These are phyloP conservation scores for Bufotes viridis DNA, from an alignment of 2,797 vertebrate species.

Conservation along the genomic window DNA sequence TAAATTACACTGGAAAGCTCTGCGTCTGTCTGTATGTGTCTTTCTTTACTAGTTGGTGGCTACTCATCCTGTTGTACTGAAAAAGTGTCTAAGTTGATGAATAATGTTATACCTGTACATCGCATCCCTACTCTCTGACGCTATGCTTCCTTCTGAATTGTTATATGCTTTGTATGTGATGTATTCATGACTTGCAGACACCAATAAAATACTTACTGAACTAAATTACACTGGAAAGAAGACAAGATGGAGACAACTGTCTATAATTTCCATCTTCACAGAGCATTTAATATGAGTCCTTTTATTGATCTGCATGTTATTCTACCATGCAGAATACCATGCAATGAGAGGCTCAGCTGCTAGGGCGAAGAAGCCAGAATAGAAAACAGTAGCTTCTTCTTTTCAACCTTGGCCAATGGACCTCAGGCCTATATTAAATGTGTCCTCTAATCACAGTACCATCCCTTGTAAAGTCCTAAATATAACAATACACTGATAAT, in stretches of 20 bases:
- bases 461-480: constrained; percentile 20
- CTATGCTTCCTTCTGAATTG: no score
- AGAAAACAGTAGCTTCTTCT: constrained; percentile 11
- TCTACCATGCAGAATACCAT: no score
- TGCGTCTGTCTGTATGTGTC: no score
- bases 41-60: no score
- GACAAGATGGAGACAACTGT: not conserved
- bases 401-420: constrained; percentile 31
- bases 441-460: constrained; percentile 9
- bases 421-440: not conserved
- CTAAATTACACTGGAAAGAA: not conserved
- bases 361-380: constrained; percentile 2
- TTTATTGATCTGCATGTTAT: constrained; percentile 39
- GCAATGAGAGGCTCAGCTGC: constrained; percentile 27
- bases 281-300: constrained; percentile 24
- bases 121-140: no score
- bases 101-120: no score
- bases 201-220: no score
- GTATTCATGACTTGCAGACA: no score
- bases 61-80: no score
- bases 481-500: not conserved
- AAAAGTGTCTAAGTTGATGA: no score
- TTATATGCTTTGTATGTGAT: no score
- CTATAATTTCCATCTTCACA: constrained; percentile 15
- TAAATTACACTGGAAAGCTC: not conserved